Conservation (phyloP, 2,797 vertebrate species). For the Gadopsis bispinosus region DNA sequence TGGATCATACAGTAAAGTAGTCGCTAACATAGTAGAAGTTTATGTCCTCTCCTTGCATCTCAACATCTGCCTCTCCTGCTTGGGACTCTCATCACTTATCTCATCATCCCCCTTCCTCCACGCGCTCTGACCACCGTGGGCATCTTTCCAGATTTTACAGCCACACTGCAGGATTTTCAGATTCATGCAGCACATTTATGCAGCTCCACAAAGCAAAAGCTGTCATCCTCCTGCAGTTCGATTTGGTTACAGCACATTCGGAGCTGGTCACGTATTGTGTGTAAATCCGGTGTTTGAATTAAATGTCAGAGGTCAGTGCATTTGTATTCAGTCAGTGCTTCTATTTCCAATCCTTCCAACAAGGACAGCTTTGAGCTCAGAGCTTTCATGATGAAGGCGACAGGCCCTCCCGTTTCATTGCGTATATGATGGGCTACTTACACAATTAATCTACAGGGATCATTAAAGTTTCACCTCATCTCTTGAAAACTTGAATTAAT, state of each 20-base stretch:
- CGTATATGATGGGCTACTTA: neutral
- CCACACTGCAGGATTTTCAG: constrained; percentile 12
- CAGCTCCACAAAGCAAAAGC: neutral
- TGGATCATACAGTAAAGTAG: neutral
- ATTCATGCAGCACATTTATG: constrained; percentile 15
- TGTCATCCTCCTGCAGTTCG: neutral
- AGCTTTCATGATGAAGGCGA: neutral
- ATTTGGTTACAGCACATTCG: neutral
- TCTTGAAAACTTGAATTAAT: neutral
- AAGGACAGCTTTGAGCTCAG: constrained; percentile 1
- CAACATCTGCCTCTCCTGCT: constrained; percentile 27
- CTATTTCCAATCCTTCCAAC: neutral
- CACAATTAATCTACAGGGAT: neutral
- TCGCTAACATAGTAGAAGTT: neutral
- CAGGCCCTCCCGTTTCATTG: constrained; percentile 13
- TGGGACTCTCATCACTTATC: constrained; percentile 36
- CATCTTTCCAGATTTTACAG: constrained; percentile 12
- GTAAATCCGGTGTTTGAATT: neutral
- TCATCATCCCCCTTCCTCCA: neutral
- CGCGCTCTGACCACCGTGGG: constrained; percentile 40
- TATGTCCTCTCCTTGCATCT: neutral
- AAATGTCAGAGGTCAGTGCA: neutral
- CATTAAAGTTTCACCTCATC: constrained; percentile 11
- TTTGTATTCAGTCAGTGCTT: constrained; percentile 10
- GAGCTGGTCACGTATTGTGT: neutral